These are phyloP conservation scores for Caerostris extrusa DNA, from an alignment of 1,140 invertebrate species.

Conservation along the genomic window DNA sequence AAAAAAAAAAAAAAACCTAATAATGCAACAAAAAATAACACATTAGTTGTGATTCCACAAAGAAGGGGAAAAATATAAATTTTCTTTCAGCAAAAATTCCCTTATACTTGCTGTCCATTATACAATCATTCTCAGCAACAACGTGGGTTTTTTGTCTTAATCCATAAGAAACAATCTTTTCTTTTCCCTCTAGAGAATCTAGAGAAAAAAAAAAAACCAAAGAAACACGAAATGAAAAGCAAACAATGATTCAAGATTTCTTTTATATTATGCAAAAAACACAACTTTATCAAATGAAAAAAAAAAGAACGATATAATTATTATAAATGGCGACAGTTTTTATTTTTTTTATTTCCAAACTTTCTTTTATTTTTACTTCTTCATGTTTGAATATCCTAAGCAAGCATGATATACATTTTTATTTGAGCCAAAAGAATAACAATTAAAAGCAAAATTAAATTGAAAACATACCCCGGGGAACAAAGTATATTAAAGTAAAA, in stretches of 20 bases:
- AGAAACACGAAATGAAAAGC: neutral
- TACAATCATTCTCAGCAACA: neutral
- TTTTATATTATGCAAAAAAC: neutral
- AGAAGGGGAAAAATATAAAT: neutral
- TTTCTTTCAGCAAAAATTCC: neutral
- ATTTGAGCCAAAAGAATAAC: conserved; percentile 32
- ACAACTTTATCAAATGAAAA: neutral
- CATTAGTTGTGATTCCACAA: too few relatives aligned
- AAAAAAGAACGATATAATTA: conserved; percentile 17
- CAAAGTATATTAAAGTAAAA: neutral
- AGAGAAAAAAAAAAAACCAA: neutral
- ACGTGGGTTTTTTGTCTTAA: neutral
- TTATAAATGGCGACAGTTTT: conserved; percentile 31
- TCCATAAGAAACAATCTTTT: neutral
- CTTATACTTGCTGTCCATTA: neutral
- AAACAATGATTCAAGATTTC: neutral
- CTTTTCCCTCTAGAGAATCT: neutral
- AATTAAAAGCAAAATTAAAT: conserved; percentile 67
- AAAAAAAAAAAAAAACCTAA: too few relatives aligned
- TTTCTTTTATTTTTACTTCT: neutral
- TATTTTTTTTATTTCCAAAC: too few relatives aligned
- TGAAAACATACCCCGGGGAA: conserved; percentile 4
- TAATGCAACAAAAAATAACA: neutral
- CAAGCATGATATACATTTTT: neutral
- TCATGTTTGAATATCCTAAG: neutral